Evolutionary conservation across 2,888 invertebrate species (phyloP).

Genomic region (Rhagonycha fulva): DNA sequence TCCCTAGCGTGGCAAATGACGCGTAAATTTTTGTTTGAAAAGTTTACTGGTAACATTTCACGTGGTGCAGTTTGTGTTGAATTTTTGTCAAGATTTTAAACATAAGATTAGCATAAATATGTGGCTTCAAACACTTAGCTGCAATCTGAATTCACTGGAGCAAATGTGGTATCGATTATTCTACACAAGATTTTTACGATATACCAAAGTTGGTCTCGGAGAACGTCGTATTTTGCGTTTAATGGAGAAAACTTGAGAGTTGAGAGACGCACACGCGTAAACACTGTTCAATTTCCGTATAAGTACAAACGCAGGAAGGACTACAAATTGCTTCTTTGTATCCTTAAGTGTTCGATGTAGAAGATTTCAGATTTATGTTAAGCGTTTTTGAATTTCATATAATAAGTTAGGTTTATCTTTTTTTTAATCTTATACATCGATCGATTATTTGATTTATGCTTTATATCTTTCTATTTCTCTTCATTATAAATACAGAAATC

Average conservation of each 20-base stretch:
- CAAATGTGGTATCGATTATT: slow-evolving; percentile 41
- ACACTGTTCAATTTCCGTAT: slow-evolving; percentile 38
- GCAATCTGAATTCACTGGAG: slow-evolving; percentile 36
- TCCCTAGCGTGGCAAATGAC: background rate
- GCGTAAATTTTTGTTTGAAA: background rate
- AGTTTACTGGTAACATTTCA: background rate
- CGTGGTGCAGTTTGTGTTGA: background rate
- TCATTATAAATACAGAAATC: background rate
- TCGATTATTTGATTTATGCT: background rate
- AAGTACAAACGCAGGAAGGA: slow-evolving; percentile 37
- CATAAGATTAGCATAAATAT: slow-evolving; percentile 43
- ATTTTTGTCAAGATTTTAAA: slow-evolving; percentile 36
- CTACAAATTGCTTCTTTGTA: slow-evolving; percentile 41
- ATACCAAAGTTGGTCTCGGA: slow-evolving; percentile 27
- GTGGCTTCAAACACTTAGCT: slow-evolving; percentile 38
- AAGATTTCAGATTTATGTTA: slow-evolving; percentile 23
- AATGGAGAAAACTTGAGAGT: slow-evolving; percentile 33
- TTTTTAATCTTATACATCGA: background rate
- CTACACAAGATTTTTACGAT: slow-evolving; percentile 37
- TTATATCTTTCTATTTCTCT: background rate
- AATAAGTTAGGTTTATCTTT: background rate
- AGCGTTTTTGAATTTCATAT: background rate
- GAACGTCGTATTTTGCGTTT: slow-evolving; percentile 32
- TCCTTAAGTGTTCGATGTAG: slow-evolving; percentile 19
- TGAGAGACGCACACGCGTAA: slow-evolving; percentile 31